Evolutionary conservation across 2,888 invertebrate genomes (phyloP), one percentile per base, ranked within the genome.

Genomic region (Orthosia gracilis): DNA sequence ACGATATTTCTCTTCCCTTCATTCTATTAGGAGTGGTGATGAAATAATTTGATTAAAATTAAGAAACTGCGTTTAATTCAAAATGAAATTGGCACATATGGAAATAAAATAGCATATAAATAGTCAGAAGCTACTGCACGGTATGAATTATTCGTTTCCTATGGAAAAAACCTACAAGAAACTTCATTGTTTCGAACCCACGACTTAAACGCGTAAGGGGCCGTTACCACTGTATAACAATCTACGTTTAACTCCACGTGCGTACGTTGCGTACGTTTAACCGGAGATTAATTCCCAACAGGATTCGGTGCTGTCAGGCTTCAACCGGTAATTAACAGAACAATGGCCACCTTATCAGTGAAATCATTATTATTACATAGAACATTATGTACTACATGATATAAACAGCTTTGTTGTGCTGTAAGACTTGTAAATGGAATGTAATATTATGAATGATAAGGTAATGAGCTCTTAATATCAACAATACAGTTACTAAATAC

Each of bases 341-440:
- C 86, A 86, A 86, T 87, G 63, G 73, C 26, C 49, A 66, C 26
- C 68, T 86, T 86, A 85, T 80, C 68, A 65, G 63, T 73, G 59
- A 61, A 68, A 31, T 61, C 73, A 79, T 78, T 65, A 76, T 62
- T 54, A 80, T 80, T 61, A 66, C 47, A 40, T 57, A 40, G 54
- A 7, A 59, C 26, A 65, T 63, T 57, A 50, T 66, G n/a, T 67
- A 50, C 26, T 3, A 40, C 59, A 59, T n/a, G 52, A 45, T 76
- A 67, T 58, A 58, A 63, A 75, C 15, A 67, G 57, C 26, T 67
- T 49, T 75, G 31, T 55, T 64, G 7, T 23, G 11, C 23, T 50
- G 21, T 55, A 57, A 59, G 17, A 23, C n/a, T 57, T 72, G 15
- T 71, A 18, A 47, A 50, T 0, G 31, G 57, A 57, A 57, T 40